Conservation (phyloP, 2,113 vertebrate genomes). For the Dascyllus trimaculatus region DNA sequence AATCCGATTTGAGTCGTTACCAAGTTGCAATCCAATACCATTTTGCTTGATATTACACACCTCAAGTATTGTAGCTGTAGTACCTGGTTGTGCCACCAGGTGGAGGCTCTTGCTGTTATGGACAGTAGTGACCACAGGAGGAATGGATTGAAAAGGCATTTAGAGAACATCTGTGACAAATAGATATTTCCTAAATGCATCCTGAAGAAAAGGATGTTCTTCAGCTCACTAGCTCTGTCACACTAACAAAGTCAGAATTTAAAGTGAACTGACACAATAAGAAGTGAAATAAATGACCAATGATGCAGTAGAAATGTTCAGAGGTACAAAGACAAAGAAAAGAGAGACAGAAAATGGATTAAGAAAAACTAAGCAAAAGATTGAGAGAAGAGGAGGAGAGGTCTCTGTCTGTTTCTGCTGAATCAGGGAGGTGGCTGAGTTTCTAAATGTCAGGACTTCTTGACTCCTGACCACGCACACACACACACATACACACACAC, state of each 20-base stretch:
- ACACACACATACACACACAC: slow-evolving; percentile 11
- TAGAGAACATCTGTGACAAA: too few species aligned
- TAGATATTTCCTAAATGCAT: too few species aligned
- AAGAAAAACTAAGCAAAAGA: neutral
- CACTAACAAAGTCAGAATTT: neutral
- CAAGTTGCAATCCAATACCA: too few species aligned
- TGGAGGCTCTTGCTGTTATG: too few species aligned
- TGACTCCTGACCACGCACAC: slow-evolving; percentile 28
- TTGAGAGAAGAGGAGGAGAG: neutral
- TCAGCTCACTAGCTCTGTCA: neutral
- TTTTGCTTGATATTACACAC: too few species aligned
- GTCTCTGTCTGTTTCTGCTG: slow-evolving; percentile 52
- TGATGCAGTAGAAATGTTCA: slow-evolving; percentile 6
- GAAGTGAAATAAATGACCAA: neutral
- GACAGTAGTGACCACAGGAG: too few species aligned
- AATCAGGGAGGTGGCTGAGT: slow-evolving; percentile 55
- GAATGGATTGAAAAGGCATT: too few species aligned
- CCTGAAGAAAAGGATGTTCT: neutral
- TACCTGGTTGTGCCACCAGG: too few species aligned
- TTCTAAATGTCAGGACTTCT: slow-evolving; percentile 52
- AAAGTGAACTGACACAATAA: neutral
- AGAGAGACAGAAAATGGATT: neutral
- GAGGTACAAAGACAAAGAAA: neutral
- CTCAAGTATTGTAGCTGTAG: too few species aligned
- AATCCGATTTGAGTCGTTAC: too few species aligned